Percentiles rank a stretch among this genome's conserved stretches.
Evolutionary conservation across 2,797 vertebrate genomes (phyloP).

Genomic region (Channa striata): DNA sequence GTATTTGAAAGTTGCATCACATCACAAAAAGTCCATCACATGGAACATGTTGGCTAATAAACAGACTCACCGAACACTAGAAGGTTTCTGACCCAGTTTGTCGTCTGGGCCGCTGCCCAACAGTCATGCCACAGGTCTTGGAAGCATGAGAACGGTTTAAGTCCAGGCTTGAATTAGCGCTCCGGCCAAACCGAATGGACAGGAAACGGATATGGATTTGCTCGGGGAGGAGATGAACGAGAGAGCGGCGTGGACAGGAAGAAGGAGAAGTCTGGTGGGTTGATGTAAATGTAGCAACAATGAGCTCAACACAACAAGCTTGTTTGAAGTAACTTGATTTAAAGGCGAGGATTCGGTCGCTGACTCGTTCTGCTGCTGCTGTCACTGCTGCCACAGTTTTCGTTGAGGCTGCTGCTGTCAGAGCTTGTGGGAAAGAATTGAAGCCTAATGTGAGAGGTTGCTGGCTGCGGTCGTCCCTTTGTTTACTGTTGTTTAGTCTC

Average conservation of each 20-base stretch:
- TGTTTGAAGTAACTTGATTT: conserved; percentile 27
- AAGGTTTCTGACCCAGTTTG: conserved; percentile 28
- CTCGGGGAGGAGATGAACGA: not conserved
- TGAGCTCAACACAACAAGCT: conserved; percentile 18
- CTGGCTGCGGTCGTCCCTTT: conserved; percentile 68
- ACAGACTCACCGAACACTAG: conserved; percentile 3
- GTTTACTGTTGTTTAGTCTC: conserved; percentile 75
- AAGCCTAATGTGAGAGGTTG: conserved; percentile 63
- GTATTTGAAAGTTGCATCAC: no score
- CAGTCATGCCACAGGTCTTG: conserved; percentile 16
- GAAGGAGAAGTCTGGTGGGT: not conserved
- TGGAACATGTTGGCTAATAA: not conserved
- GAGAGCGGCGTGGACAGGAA: not conserved
- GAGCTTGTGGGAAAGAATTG: conserved; percentile 56
- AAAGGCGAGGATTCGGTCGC: conserved; percentile 28
- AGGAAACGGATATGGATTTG: not conserved
- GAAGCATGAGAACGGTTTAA: conserved; percentile 14
- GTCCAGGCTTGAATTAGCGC: not conserved
- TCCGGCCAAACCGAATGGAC: conserved; percentile 23
- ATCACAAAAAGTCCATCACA: no score
- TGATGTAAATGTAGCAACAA: not conserved
- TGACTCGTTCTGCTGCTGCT: conserved; percentile 31
- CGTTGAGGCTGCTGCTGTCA: conserved; percentile 57
- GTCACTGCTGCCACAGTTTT: conserved; percentile 22
- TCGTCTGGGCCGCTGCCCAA: conserved; percentile 14